Conservation (phyloP, 2,888 invertebrate species). For the Apotomis betuletana region DNA sequence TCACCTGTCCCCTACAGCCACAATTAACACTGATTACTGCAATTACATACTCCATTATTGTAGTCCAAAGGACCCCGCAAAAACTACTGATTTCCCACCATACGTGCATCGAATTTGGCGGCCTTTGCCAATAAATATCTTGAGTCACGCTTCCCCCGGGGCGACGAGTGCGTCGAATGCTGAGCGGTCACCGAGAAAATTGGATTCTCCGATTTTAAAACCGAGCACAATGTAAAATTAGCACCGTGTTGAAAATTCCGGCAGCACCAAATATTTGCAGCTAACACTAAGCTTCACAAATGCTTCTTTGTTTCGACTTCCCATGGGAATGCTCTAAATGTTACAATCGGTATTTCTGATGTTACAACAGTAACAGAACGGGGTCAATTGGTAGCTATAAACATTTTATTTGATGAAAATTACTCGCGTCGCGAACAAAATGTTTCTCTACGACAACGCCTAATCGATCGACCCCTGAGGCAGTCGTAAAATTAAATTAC, state of each 20-base stretch:
- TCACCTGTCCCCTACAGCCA: slow-evolving; percentile 61
- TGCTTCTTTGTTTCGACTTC: slow-evolving; percentile 29
- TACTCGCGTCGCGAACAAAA: slow-evolving; percentile 17
- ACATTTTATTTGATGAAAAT: slow-evolving; percentile 29
- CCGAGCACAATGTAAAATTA: slow-evolving; percentile 38
- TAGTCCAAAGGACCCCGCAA: slow-evolving; percentile 41
- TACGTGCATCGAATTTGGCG: slow-evolving; percentile 38
- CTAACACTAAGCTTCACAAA: slow-evolving; percentile 23
- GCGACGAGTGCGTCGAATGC: slow-evolving; percentile 8
- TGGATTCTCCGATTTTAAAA: slow-evolving; percentile 21
- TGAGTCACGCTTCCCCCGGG: slow-evolving; percentile 27
- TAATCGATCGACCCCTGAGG: slow-evolving; percentile 25
- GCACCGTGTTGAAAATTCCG: slow-evolving; percentile 23
- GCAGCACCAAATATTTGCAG: slow-evolving; percentile 30
- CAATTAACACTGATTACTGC: slow-evolving; percentile 68
- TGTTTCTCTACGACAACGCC: slow-evolving; percentile 11
- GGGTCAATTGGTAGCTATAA: slow-evolving; percentile 27
- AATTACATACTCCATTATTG: slow-evolving; percentile 61
- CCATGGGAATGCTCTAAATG: slow-evolving; percentile 18
- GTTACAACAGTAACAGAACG: slow-evolving; percentile 12
- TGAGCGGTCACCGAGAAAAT: slow-evolving; percentile 19
- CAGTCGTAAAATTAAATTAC: slow-evolving; percentile 32
- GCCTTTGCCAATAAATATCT: slow-evolving; percentile 31
- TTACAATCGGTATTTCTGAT: slow-evolving; percentile 10
- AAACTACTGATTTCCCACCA: slow-evolving; percentile 41